Evolutionary conservation across 2,888 invertebrate species (phyloP).

Genomic region (Agonopterix alstromeriana): DNA sequence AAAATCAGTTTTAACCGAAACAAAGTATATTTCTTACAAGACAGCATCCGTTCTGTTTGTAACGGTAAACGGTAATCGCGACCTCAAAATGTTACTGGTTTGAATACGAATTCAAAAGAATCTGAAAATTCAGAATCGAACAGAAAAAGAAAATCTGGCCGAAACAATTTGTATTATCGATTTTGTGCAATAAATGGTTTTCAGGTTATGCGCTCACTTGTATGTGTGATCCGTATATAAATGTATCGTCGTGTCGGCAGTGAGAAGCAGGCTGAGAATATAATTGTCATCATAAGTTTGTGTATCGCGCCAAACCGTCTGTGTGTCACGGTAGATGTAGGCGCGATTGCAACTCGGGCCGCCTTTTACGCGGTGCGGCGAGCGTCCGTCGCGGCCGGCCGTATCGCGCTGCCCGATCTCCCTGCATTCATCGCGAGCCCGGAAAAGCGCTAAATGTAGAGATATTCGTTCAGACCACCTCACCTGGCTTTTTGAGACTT

Average conservation of each 20-base stretch:
- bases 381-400: slow-evolving; percentile 24
- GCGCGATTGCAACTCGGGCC: slow-evolving; percentile 30
- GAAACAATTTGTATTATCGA: no score
- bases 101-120: no score
- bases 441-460: slow-evolving; percentile 60
- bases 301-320: slow-evolving; percentile 5
- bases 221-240: no score
- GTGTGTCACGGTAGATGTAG: slow-evolving; percentile 27
- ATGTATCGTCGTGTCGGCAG: neutral
- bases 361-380: slow-evolving; percentile 22
- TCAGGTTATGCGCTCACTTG: no score
- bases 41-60: no score
- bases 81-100: no score
- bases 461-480: slow-evolving; percentile 47
- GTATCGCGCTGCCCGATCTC: slow-evolving; percentile 65
- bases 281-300: neutral
- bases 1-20: no score
- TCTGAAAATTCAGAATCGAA: no score
- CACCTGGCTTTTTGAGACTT: slow-evolving; percentile 57
- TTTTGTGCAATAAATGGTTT: no score
- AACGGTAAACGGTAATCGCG: no score
- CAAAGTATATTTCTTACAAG: no score
- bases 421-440: slow-evolving; percentile 58
- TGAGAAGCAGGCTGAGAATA: neutral
- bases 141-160: no score